Base-by-base conservation (phyloP, 2,797 vertebrate genomes). In the Chrysolophus pictus region DNA sequence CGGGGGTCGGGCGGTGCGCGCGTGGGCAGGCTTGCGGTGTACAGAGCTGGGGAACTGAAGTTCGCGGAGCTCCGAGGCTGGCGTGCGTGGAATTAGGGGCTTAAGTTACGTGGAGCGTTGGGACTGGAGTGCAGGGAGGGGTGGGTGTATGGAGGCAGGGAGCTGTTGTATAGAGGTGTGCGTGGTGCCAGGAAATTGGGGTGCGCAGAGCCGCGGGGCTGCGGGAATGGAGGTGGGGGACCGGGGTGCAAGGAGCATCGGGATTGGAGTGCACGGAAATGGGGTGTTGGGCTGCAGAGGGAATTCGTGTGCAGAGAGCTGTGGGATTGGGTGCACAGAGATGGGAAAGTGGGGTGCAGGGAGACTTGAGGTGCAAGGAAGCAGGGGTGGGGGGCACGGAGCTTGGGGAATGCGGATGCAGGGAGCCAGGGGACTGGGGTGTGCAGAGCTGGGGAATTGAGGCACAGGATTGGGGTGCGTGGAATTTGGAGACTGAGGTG, bases 271-370 rank as follows among this genome's bases (percentile, higher is more conserved):
- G 60, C 9, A 37, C 8, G 6, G n/a, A 6, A 6, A 11, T 9
- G 8, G 4, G 23, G 55, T 4, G 6, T 8, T 33, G 23, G 15
- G 18, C 14, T 14, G 19, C 11, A 9, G 11, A 2, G 14, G 7
- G 33, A 9, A 29, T 3, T 21, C 17, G 23, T 23, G 23, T 15
- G 39, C 17, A 44, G 9, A 1, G 1, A 3, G 39, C 17, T 39
- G 4, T 3, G 19, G 42, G 2, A 26, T 9, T 28, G 18, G 37
- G 31, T 10, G 71, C 28, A 47, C 9, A 37, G 11, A 8, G 42
- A 7, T 24, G 6, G 7, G 14, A 55, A 7, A 5, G 6, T 16
- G 23, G 15, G 23, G 18, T 14, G 18, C 8, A 9, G 11, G 2
- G 14, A 9, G n/a, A 5, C 6, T 1, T 59, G 22, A 19, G 29